Conservation (phyloP, 2,888 invertebrate genomes). For the Sthenelais limicola region DNA sequence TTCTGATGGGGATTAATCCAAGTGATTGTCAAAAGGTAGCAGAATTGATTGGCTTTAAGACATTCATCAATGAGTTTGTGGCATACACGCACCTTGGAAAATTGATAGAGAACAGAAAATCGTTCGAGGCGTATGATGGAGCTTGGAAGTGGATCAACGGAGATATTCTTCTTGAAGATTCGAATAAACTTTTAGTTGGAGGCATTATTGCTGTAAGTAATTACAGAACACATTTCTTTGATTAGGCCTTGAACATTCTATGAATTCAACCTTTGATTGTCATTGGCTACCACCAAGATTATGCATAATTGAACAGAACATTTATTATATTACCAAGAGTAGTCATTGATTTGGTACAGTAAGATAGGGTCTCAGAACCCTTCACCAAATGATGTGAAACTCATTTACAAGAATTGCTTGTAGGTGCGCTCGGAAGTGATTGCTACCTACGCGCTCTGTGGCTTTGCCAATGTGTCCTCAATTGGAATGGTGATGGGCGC, state of each 20-base stretch:
- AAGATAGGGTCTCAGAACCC: too few species aligned
- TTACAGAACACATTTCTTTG: too few species aligned
- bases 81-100: conserved; percentile 82
- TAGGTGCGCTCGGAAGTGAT: conserved; percentile 22
- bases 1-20: conserved; percentile 82
- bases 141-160: conserved; percentile 25
- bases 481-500: conserved; percentile 32
- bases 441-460: conserved; percentile 31
- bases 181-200: conserved; percentile 20
- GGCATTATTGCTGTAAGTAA: conserved; percentile 28
- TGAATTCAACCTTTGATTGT: too few species aligned
- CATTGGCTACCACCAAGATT: too few species aligned
- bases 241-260: too few species aligned
- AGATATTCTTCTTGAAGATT: conserved; percentile 7
- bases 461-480: conserved; percentile 29
- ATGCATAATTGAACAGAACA: too few species aligned
- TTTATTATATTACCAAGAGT: too few species aligned
- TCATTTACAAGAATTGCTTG: neutral
- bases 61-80: conserved; percentile 95
- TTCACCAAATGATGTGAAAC: neutral
- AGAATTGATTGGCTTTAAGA: conserved; percentile 88
- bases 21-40: conserved; percentile 84
- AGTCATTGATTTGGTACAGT: too few species aligned
- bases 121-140: conserved; percentile 8
- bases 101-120: conserved; percentile 44